Evolutionary conservation across 1,140 invertebrate species (phyloP).

Genomic region (Cherax destructor): DNA sequence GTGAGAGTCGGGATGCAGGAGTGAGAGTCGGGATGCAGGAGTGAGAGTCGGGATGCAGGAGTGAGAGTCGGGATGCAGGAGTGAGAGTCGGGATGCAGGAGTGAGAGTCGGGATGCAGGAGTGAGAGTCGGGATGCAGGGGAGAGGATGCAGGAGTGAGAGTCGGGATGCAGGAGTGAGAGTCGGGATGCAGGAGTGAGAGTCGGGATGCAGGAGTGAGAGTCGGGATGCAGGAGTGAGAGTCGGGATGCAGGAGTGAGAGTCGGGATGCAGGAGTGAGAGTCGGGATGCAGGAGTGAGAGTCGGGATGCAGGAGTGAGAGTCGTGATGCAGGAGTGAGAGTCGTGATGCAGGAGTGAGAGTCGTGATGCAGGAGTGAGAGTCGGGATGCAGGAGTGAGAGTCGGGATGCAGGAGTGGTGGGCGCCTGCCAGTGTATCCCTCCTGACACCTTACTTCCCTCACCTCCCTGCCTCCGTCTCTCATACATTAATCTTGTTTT

Average conservation of each 20-base stretch:
- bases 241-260: conserved; percentile 1
- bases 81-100: conserved; percentile 1
- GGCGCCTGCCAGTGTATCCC: not conserved
- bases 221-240: conserved; percentile 1
- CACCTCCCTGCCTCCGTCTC: not conserved
- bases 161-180: conserved; percentile 1
- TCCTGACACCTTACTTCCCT: not conserved
- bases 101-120: conserved; percentile 1
- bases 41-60: conserved; percentile 1
- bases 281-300: conserved; percentile 1
- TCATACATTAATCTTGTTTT: conserved; percentile 11
- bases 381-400: conserved; percentile 1
- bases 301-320: conserved; percentile 1
- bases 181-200: conserved; percentile 1
- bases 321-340: not conserved
- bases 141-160: no score
- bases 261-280: conserved; percentile 1
- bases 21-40: conserved; percentile 1
- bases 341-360: not conserved
- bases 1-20: conserved; percentile 7
- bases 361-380: no score
- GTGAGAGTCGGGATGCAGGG: conserved; percentile 2
- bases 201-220: conserved; percentile 1
- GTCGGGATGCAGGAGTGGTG: not conserved
- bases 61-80: conserved; percentile 1